Evolutionary conservation across 2,797 vertebrate species (phyloP).

Genomic region (Labroides dimidiatus): DNA sequence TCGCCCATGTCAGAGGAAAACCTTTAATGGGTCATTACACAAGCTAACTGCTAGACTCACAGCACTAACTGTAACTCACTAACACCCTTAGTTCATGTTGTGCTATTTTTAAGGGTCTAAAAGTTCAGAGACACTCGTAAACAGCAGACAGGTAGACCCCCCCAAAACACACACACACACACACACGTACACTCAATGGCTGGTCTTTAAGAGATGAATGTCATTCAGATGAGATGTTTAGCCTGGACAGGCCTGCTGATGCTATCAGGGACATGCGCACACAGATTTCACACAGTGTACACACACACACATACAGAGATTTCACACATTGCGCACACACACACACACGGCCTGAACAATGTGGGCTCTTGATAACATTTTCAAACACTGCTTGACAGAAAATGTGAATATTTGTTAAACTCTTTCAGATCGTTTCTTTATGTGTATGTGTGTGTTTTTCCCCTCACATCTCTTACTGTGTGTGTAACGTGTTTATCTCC

Average conservation of each 20-base stretch:
- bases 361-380: no score
- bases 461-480: no score
- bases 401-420: no score
- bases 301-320: background rate
- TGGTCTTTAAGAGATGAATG: background rate
- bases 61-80: conserved; percentile 30
- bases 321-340: background rate
- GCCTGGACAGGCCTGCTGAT: background rate
- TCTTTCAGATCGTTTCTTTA: no score
- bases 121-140: conserved; percentile 47
- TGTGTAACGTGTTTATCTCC: no score
- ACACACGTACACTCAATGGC: background rate
- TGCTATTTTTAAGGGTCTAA: conserved; percentile 31
- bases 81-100: conserved; percentile 12
- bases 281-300: background rate
- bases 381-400: no score
- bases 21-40: conserved; percentile 50
- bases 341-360: background rate
- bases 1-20: conserved; percentile 18
- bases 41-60: conserved; percentile 29
- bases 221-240: background rate
- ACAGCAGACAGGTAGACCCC: background rate
- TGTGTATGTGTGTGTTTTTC: no score
- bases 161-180: background rate
- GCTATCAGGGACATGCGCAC: background rate